Evolutionary conservation across 1,140 invertebrate genomes (phyloP).

Genomic region (Chrysomallon squamiferum): DNA sequence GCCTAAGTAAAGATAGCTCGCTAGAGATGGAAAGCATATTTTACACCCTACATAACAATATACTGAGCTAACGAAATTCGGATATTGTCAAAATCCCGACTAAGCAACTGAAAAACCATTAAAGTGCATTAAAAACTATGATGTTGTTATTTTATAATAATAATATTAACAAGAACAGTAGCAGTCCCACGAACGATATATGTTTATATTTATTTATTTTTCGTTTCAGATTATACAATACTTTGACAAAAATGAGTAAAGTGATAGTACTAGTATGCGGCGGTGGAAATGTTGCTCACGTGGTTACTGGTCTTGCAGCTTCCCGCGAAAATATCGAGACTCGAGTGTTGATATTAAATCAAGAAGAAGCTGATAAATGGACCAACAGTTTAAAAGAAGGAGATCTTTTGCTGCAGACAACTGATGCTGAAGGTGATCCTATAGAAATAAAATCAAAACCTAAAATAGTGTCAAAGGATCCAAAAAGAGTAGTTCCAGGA

Average conservation of each 20-base stretch:
- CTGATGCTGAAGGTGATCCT: background rate
- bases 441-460: conserved; percentile 6
- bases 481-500: conserved; percentile 9
- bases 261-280: conserved; percentile 39
- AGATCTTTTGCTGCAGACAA: conserved; percentile 20
- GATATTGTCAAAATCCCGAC: too few relatives aligned
- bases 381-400: conserved; percentile 26
- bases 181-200: too few relatives aligned
- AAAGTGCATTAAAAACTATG: too few relatives aligned
- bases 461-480: conserved; percentile 22
- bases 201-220: too few relatives aligned
- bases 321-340: conserved; percentile 34
- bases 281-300: conserved; percentile 43
- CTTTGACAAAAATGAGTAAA: background rate
- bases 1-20: too few relatives aligned
- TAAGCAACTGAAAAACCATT: too few relatives aligned
- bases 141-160: too few relatives aligned
- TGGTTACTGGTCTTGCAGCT: conserved; percentile 39
- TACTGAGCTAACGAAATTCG: too few relatives aligned
- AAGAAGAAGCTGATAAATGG: conserved; percentile 46
- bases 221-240: background rate
- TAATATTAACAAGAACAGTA: too few relatives aligned
- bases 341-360: conserved; percentile 33
- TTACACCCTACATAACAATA: too few relatives aligned
- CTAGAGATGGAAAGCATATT: too few relatives aligned